These are phyloP conservation scores for Rhopalosiphum nymphaeae DNA, from an alignment of 2,888 invertebrate species.

Conservation along the genomic window DNA sequence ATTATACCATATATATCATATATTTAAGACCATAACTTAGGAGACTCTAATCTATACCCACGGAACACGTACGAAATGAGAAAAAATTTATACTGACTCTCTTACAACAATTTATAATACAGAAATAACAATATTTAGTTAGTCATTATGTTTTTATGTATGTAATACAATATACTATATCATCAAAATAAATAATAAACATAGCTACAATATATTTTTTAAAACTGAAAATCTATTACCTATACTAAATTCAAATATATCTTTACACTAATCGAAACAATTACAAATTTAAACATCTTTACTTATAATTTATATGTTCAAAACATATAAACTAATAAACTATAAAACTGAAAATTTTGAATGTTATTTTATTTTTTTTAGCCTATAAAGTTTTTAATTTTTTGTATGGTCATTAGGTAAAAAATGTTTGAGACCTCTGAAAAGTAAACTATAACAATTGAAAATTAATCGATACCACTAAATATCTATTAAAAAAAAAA, in stretches of 20 bases:
- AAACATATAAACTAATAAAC: too few relatives aligned
- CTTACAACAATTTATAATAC: not conserved
- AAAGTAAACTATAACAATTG: not conserved
- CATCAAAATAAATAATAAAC: not conserved
- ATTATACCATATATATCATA: not conserved
- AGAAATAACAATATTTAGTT: not conserved
- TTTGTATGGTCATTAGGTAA: not conserved
- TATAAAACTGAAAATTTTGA: too few relatives aligned
- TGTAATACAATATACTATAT: not conserved
- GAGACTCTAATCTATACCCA: not conserved
- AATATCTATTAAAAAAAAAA: not conserved
- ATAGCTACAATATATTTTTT: not conserved
- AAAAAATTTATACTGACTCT: not conserved
- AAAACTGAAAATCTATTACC: not conserved
- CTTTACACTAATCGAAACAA: not conserved
- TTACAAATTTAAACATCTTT: too few relatives aligned
- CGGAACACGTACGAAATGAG: not conserved
- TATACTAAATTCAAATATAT: not conserved
- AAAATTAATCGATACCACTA: not conserved
- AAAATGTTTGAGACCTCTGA: not conserved
- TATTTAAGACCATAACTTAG: not conserved
- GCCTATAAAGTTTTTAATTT: not conserved
- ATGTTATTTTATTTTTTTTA: too few relatives aligned
- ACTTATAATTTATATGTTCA: too few relatives aligned
- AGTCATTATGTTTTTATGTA: not conserved